A percentile compares a stretch with the other conserved stretches of the same genome.
These are phyloP conservation scores for Globia sparganii DNA, from an alignment of 2,888 invertebrate species.

Conservation along the genomic window DNA sequence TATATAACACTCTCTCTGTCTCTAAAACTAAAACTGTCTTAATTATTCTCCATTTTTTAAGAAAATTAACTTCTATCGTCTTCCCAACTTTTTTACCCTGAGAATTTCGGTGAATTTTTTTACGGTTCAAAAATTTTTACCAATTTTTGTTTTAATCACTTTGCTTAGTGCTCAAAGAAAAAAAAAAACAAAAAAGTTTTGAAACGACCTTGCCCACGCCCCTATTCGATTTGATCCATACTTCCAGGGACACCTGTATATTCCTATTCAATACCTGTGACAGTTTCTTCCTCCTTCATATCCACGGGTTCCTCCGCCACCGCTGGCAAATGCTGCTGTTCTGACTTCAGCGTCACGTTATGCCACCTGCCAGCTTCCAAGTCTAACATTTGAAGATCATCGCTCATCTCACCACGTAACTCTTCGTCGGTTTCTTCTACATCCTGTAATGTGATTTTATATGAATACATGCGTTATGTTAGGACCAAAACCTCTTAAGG, in stretches of 20 bases:
- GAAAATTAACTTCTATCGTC: no score
- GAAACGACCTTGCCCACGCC: no score
- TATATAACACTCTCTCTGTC: neutral
- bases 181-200: no score
- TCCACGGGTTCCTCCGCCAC: conserved; percentile 13
- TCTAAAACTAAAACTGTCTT: neutral
- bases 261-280: conserved; percentile 40
- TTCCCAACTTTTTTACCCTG: no score
- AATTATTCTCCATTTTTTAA: no score
- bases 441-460: conserved; percentile 87
- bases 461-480: neutral
- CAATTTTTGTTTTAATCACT: no score
- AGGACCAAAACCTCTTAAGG: neutral
- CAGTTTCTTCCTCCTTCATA: conserved; percentile 38
- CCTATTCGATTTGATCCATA: no score
- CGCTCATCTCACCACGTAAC: conserved; percentile 94
- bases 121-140: no score
- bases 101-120: no score
- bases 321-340: conserved; percentile 54
- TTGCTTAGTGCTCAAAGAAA: no score
- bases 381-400: conserved; percentile 94
- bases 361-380: conserved; percentile 94
- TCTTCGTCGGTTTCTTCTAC: conserved; percentile 95
- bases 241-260: no score
- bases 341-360: conserved; percentile 84